phyloP scores from a whole-genome alignment of 2,888 invertebrate genomes.

The Homarus gammarus region DNA sequence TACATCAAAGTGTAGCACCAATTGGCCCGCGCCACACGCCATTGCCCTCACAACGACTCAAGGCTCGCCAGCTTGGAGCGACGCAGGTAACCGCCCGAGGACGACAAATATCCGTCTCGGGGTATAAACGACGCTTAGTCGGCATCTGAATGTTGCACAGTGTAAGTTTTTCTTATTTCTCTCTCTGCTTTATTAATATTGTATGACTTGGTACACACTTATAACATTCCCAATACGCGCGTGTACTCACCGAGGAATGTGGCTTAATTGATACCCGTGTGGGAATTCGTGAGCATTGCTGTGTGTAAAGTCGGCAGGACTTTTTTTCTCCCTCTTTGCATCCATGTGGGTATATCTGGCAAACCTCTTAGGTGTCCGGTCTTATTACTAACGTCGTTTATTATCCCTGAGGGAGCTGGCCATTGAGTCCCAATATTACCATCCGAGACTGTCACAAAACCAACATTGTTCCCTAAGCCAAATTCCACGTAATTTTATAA shows the following conservation, averaged over 20 bases:
- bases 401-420: not conserved
- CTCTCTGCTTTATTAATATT: too few relatives aligned
- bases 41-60: not conserved
- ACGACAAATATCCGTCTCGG: not conserved
- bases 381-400: not conserved
- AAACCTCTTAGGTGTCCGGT: not conserved
- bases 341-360: not conserved
- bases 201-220: too few relatives aligned
- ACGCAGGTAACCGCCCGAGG: not conserved
- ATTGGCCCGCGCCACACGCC: not conserved
- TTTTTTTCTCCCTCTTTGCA: not conserved
- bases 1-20: constrained; percentile 7
- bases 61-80: not conserved
- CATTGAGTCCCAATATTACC: not conserved
- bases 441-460: not conserved
- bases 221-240: too few relatives aligned
- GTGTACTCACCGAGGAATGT: too few relatives aligned
- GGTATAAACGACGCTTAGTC: too few relatives aligned
- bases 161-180: too few relatives aligned
- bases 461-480: not conserved
- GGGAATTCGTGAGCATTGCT: too few relatives aligned
- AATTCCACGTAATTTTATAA: not conserved
- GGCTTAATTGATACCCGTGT: too few relatives aligned
- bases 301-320: too few relatives aligned
- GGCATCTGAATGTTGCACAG: too few relatives aligned